A percentile compares a stretch with the other conserved stretches of the same genome.
Evolutionary conservation across 2,888 invertebrate genomes (phyloP).

Genomic region (Axea sp.): DNA sequence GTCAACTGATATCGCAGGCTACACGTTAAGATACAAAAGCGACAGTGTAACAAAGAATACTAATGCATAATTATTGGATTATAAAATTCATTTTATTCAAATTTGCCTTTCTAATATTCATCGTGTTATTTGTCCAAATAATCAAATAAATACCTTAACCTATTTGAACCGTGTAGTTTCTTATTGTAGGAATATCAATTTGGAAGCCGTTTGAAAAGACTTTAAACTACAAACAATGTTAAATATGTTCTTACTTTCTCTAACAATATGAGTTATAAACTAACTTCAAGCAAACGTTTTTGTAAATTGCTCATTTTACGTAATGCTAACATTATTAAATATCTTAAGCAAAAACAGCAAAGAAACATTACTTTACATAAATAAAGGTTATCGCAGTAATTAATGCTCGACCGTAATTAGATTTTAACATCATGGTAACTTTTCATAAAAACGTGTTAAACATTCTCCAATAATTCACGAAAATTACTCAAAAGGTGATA

Average conservation of each 20-base stretch:
- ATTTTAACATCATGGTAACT: background rate
- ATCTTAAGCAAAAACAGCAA: background rate
- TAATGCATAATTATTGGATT: too few relatives aligned
- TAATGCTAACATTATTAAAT: constrained; percentile 17
- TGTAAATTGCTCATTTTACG: constrained; percentile 7
- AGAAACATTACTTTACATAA: constrained; percentile 13
- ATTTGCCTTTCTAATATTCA: background rate
- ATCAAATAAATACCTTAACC: constrained; percentile 15
- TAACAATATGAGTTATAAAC: constrained; percentile 24
- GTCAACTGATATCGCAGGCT: too few relatives aligned
- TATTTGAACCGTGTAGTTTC: constrained; percentile 1
- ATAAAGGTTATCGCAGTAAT: constrained; percentile 17
- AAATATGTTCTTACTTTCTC: constrained; percentile 15
- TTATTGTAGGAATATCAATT: constrained; percentile 13
- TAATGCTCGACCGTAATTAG: constrained; percentile 17
- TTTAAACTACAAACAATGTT: constrained; percentile 27
- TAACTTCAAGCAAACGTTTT: constrained; percentile 14
- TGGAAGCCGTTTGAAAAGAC: constrained; percentile 10
- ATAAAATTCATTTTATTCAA: background rate
- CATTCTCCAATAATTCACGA: constrained; percentile 16
- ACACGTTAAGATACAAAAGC: too few relatives aligned
- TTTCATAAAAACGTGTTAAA: constrained; percentile 8
- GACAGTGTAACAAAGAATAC: too few relatives aligned
- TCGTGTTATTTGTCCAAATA: background rate
- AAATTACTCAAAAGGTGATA: constrained; percentile 28